Percentiles rank a stretch among this genome's conserved stretches.
phyloP scores from a whole-genome alignment of 2,797 vertebrate species.

The Setipinna tenuifilis region DNA sequence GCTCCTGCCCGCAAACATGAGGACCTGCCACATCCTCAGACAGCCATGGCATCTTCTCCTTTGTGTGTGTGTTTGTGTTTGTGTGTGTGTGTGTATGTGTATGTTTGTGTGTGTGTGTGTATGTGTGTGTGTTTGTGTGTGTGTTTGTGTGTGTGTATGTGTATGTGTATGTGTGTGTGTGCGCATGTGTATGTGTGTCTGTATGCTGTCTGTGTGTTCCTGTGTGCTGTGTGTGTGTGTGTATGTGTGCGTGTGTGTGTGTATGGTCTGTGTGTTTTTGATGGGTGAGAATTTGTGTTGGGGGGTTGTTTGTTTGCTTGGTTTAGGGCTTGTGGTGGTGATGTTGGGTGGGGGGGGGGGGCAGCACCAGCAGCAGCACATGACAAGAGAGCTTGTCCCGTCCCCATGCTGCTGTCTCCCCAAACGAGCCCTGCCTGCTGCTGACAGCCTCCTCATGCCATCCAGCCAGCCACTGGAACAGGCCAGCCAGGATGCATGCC shows the following conservation, averaged over 20 bases:
- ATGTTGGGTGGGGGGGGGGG: not conserved
- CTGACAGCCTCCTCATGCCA: conserved; percentile 25
- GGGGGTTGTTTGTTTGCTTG: not conserved
- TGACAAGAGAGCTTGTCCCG: conserved; percentile 38
- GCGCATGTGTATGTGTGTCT: conserved; percentile 17
- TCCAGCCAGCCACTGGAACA: not conserved
- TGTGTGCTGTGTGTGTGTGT: no score
- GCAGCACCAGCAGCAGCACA: conserved; percentile 34
- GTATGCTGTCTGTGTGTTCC: no score
- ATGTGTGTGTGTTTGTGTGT: not conserved
- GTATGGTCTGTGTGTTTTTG: no score
- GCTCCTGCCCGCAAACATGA: not conserved
- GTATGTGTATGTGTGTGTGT: conserved; percentile 28
- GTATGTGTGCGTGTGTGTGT: no score
- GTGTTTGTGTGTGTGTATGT: not conserved
- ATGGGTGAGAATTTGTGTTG: no score
- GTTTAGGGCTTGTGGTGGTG: not conserved
- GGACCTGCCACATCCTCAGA: not conserved
- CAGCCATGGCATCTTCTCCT: conserved; percentile 3
- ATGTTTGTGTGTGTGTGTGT: no score
- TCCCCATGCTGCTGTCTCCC: not conserved
- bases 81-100: not conserved
- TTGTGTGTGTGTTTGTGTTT: not conserved
- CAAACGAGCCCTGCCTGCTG: conserved; percentile 42
- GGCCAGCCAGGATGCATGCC: not conserved